Conservation (phyloP, 2,888 invertebrate genomes). For the Corbicula japonica region DNA sequence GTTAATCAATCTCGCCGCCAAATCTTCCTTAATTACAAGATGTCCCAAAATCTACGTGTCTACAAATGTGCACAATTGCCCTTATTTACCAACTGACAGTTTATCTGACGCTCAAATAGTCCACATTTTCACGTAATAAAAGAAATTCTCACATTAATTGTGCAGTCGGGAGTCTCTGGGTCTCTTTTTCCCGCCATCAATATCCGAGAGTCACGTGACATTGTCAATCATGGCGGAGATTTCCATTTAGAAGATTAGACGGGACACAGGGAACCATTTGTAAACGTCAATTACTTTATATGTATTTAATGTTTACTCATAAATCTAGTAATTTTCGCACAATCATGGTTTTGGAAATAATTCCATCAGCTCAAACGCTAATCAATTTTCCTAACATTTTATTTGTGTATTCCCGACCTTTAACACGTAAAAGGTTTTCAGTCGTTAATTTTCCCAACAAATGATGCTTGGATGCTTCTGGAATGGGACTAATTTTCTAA, state of each 20-base stretch:
- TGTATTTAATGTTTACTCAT: slow-evolving; percentile 72
- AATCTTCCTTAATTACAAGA: slow-evolving; percentile 61
- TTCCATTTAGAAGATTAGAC: slow-evolving; percentile 70
- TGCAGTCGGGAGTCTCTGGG: slow-evolving; percentile 60
- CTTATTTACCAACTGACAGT: slow-evolving; percentile 69
- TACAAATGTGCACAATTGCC: slow-evolving; percentile 67
- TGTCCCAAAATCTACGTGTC: slow-evolving; percentile 62
- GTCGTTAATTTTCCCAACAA: slow-evolving; percentile 67
- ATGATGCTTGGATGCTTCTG: slow-evolving; percentile 61
- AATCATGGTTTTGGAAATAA: slow-evolving; percentile 68
- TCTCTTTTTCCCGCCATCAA: slow-evolving; percentile 70
- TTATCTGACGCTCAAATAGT: slow-evolving; percentile 60
- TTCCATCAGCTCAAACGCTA: slow-evolving; percentile 58
- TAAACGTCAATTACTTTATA: slow-evolving; percentile 73
- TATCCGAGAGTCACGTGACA: slow-evolving; percentile 63
- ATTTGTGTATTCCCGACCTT: slow-evolving; percentile 68
- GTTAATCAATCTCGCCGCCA: slow-evolving; percentile 53
- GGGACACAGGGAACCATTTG: slow-evolving; percentile 63
- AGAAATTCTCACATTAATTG: slow-evolving; percentile 68
- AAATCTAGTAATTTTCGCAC: slow-evolving; percentile 71
- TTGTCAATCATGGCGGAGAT: slow-evolving; percentile 64
- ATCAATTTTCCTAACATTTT: slow-evolving; percentile 70
- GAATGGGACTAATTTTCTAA: slow-evolving; percentile 59
- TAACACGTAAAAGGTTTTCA: slow-evolving; percentile 69
- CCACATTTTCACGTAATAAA: slow-evolving; percentile 63